These are phyloP conservation scores for Drosophila albomicans DNA, from an alignment of 1,140 invertebrate species.

Conservation along the genomic window DNA sequence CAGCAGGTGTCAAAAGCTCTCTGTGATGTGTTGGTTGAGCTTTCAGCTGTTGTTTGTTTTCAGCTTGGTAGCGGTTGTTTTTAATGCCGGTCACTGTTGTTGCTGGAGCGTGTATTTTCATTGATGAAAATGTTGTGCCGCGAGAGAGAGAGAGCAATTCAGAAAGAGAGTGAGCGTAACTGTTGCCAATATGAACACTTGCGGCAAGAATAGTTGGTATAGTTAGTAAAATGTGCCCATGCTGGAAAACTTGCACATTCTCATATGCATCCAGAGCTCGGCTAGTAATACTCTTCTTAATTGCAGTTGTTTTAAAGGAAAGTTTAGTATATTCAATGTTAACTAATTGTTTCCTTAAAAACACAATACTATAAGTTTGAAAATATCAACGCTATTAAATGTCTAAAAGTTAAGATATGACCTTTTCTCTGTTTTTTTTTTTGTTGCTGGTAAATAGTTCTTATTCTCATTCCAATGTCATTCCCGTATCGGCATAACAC, in stretches of 20 bases:
- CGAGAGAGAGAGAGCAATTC: background rate
- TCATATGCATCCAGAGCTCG: too few species aligned
- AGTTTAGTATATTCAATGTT: too few species aligned
- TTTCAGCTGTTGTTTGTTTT: slow-evolving; percentile 67
- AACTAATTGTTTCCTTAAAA: too few species aligned
- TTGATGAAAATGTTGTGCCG: slow-evolving; percentile 69
- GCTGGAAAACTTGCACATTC: background rate
- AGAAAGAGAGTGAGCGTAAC: slow-evolving; percentile 12
- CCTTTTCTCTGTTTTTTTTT: slow-evolving; percentile 4
- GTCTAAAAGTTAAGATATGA: slow-evolving; percentile 30
- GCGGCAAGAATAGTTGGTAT: slow-evolving; percentile 38
- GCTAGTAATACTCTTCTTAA: too few species aligned
- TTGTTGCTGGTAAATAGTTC: slow-evolving; percentile 17
- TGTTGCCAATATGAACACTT: slow-evolving; percentile 37
- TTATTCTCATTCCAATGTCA: slow-evolving; percentile 35
- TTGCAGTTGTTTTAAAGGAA: too few species aligned
- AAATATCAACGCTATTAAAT: background rate
- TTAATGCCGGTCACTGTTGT: slow-evolving; percentile 71
- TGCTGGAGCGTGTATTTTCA: slow-evolving; percentile 62
- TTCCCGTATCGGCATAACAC: background rate
- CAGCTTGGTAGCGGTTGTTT: slow-evolving; percentile 47
- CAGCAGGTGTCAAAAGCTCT: slow-evolving; percentile 70
- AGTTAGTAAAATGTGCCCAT: background rate
- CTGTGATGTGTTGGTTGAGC: slow-evolving; percentile 44
- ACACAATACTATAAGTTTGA: too few species aligned